Percentiles rank a stretch among this genome's conserved stretches.
Evolutionary conservation across 2,888 invertebrate species (phyloP).

Genomic region (Pomacea canaliculata): DNA sequence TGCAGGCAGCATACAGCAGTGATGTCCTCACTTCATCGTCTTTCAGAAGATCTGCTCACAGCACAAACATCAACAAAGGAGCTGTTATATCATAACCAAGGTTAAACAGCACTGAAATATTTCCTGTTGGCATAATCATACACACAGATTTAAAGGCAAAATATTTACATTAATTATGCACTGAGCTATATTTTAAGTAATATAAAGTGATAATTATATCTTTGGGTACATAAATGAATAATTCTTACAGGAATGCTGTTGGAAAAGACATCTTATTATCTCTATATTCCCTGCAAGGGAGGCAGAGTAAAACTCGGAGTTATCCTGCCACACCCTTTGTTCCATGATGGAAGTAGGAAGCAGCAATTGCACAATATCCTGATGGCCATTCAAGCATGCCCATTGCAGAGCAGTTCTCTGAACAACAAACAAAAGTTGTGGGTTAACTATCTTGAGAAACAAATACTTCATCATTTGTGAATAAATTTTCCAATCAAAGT

Average conservation of each 20-base stretch:
- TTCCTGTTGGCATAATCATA: too few relatives aligned
- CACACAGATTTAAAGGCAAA: too few relatives aligned
- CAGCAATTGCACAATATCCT: slow-evolving; percentile 10
- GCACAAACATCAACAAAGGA: neutral
- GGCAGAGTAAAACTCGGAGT: slow-evolving; percentile 47
- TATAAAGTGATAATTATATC: too few relatives aligned
- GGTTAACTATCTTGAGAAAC: too few relatives aligned
- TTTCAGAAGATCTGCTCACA: slow-evolving; percentile 41
- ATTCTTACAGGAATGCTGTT: slow-evolving; percentile 40
- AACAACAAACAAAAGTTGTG: neutral
- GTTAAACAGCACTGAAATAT: too few relatives aligned
- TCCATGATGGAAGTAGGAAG: neutral
- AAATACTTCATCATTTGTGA: too few relatives aligned
- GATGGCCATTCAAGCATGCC: slow-evolving; percentile 13
- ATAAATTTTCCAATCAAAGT: too few relatives aligned
- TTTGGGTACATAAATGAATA: too few relatives aligned
- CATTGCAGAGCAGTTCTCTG: slow-evolving; percentile 23
- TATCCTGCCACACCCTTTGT: slow-evolving; percentile 11
- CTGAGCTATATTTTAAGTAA: too few relatives aligned
- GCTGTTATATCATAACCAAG: too few relatives aligned
- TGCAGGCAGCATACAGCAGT: slow-evolving; percentile 51
- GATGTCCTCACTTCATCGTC: slow-evolving; percentile 40
- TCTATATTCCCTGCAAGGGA: slow-evolving; percentile 40
- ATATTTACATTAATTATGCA: too few relatives aligned
- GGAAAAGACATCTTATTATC: slow-evolving; percentile 35